A percentile compares a stretch with the other conserved stretches of the same genome.
These are phyloP conservation scores for Melanargia galathea DNA, from an alignment of 2,888 invertebrate genomes.

Conservation along the genomic window DNA sequence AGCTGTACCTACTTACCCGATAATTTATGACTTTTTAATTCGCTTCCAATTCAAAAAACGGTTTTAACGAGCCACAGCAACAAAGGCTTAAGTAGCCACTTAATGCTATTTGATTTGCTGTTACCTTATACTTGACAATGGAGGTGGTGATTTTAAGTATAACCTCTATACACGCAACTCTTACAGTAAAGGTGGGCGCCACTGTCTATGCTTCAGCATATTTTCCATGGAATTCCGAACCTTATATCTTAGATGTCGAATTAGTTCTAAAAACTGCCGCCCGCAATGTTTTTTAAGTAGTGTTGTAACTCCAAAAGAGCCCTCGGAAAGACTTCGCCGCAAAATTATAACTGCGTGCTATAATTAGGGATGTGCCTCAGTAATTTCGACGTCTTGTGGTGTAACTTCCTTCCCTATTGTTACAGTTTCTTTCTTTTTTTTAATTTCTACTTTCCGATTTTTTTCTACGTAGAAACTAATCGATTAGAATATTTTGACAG, in stretches of 20 bases:
- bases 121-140: conserved; percentile 54
- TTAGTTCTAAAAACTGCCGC: conserved; percentile 6
- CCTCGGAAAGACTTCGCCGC: conserved; percentile 52
- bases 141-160: conserved; percentile 63
- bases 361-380: conserved; percentile 71
- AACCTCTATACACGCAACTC: conserved; percentile 4
- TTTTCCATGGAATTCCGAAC: conserved; percentile 2
- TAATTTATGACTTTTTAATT: conserved; percentile 55
- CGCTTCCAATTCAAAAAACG: conserved; percentile 48
- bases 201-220: not conserved
- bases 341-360: conserved; percentile 72
- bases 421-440: conserved; percentile 47
- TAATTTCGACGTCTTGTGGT: conserved; percentile 75
- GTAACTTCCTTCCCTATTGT: conserved; percentile 77
- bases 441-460: conserved; percentile 46
- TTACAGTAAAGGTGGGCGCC: not conserved
- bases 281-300: not conserved
- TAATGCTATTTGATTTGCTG: conserved; percentile 73
- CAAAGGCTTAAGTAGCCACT: conserved; percentile 50
- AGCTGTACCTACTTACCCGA: conserved; percentile 39
- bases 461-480: conserved; percentile 63
- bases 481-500: conserved; percentile 77
- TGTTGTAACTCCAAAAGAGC: conserved; percentile 45
- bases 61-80: conserved; percentile 58
- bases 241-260: not conserved